phyloP scores from a whole-genome alignment of 1,140 invertebrate species.

The Parasteatoda tepidariorum region DNA sequence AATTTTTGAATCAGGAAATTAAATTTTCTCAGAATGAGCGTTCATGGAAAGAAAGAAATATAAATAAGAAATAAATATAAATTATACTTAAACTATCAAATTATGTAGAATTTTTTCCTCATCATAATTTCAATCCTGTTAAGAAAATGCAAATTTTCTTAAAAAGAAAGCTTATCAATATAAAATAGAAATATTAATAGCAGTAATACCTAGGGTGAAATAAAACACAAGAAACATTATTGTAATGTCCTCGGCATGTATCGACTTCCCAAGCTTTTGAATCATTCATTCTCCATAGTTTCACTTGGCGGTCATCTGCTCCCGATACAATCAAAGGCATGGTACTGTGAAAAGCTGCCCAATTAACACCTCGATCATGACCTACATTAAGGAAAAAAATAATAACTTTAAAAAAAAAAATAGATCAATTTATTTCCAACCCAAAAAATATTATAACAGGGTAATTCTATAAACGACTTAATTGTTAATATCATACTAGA shows the following conservation, averaged over 20 bases:
- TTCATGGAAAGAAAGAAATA: no score
- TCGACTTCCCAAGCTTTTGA: constrained; percentile 99
- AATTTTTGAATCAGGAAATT: no score
- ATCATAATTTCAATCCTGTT: background rate
- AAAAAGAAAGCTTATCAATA: no score
- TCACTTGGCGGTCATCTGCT: constrained; percentile 97
- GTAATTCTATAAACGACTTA: no score
- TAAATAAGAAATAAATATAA: no score
- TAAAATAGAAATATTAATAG: no score
- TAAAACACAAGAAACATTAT: constrained; percentile 97
- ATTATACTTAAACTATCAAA: no score
- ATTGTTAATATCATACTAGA: no score
- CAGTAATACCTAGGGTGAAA: constrained; percentile 92
- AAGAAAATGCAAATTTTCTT: background rate
- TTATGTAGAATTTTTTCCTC: background rate
- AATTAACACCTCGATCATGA: constrained; percentile 97
- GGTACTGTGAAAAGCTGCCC: constrained; percentile 96
- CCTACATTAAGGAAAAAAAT: constrained; percentile 23
- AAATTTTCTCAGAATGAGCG: no score
- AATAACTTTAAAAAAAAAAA: background rate
- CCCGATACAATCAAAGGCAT: constrained; percentile 96
- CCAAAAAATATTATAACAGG: no score
- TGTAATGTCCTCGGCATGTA: constrained; percentile 98
- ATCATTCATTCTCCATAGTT: constrained; percentile 99
- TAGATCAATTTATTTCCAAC: no score